Evolutionary conservation across 30 jellyfish, hydroid and myxozoan genomes (phyloP).

Genomic region (Pelagia noctiluca): DNA sequence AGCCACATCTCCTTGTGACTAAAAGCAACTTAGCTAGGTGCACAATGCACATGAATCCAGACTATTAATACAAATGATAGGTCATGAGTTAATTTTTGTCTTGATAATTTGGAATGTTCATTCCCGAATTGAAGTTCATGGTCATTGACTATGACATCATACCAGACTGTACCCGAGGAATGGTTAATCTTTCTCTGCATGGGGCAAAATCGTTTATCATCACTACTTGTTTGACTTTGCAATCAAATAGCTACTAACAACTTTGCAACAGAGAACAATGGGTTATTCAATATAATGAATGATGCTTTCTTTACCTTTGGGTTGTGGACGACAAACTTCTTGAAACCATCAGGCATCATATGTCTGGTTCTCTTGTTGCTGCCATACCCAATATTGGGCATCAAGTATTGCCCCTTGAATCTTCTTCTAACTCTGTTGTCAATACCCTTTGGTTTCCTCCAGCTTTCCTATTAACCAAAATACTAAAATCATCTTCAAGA

Average conservation of each 20-base stretch:
- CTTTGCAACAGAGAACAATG: not conserved
- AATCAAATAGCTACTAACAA: not conserved
- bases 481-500: too few relatives aligned
- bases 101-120: not conserved
- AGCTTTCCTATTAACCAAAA: slow-evolving; percentile 62
- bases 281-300: too few relatives aligned
- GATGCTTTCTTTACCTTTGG: slow-evolving; percentile 80
- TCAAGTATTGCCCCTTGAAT: slow-evolving; percentile 89
- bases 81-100: too few relatives aligned
- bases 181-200: not conserved
- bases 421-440: slow-evolving; percentile 96
- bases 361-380: slow-evolving; percentile 92
- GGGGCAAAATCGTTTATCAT: not conserved
- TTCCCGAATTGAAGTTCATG: slow-evolving; percentile 15
- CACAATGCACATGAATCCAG: too few relatives aligned
- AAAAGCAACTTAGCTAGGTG: too few relatives aligned
- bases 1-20: too few relatives aligned
- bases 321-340: slow-evolving; percentile 94
- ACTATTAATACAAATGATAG: too few relatives aligned
- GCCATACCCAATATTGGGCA: slow-evolving; percentile 99
- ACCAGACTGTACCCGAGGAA: slow-evolving; percentile 17
- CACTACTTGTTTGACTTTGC: not conserved
- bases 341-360: slow-evolving; percentile 98
- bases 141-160: slow-evolving; percentile 6
- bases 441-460: slow-evolving; percentile 99